Percentiles rank a stretch among this genome's conserved stretches.
These are phyloP conservation scores for Alouatta palliata DNA, from an alignment of 2,113 vertebrate genomes.

Conservation along the genomic window DNA sequence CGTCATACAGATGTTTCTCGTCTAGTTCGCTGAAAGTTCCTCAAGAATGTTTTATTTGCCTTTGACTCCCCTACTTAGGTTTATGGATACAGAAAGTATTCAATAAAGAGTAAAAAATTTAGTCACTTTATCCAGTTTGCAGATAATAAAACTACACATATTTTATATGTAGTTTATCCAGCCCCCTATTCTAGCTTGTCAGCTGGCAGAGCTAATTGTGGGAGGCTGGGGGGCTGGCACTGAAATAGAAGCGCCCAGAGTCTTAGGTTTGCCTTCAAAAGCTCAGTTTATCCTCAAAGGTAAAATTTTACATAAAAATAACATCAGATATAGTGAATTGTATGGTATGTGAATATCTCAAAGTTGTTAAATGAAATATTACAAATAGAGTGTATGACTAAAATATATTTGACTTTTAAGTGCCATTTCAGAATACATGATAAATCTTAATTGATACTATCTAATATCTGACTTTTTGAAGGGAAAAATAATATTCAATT, in stretches of 20 bases:
- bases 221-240: background rate
- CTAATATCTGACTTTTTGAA: background rate
- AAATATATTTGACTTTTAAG: too few relatives aligned
- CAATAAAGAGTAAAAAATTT: background rate
- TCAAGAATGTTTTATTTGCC: background rate
- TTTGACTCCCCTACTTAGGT: background rate
- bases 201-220: too few relatives aligned
- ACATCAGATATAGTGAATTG: background rate
- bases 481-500: background rate
- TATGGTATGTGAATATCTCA: background rate
- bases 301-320: background rate
- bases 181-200: background rate
- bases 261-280: background rate
- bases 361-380: background rate
- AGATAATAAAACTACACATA: background rate
- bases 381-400: background rate
- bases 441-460: background rate
- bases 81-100: background rate
- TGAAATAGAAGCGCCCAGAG: rapidly evolving
- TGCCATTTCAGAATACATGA: too few relatives aligned
- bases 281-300: background rate
- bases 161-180: background rate
- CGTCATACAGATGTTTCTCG: background rate
- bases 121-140: background rate
- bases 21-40: background rate